Percentiles rank a stretch among this genome's conserved stretches.
Conservation (phyloP, 2,113 vertebrate species). For the Thymallus thymallus region DNA sequence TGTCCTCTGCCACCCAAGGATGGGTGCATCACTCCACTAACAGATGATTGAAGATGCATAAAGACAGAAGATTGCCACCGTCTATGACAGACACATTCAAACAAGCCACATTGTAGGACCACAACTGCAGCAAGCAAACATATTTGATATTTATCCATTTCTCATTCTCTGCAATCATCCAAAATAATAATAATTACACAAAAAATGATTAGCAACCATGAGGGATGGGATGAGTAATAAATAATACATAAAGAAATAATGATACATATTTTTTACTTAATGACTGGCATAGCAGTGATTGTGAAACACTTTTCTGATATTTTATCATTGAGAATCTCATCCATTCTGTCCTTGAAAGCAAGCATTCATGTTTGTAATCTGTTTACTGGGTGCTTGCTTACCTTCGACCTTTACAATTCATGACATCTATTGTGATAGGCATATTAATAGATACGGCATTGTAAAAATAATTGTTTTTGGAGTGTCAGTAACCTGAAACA, state of each 20-base stretch:
- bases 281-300: background rate
- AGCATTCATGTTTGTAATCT: background rate
- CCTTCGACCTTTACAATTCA: slow-evolving; percentile 1
- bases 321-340: background rate
- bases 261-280: background rate
- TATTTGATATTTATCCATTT: background rate
- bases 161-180: background rate
- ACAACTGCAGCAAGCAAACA: background rate
- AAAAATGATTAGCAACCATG: background rate
- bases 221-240: background rate
- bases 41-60: background rate
- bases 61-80: background rate
- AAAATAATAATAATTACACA: background rate
- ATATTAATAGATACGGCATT: background rate
- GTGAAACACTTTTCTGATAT: background rate
- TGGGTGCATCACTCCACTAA: background rate
- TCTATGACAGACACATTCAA: background rate
- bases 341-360: slow-evolving; percentile 19
- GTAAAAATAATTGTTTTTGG: background rate
- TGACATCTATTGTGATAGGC: background rate
- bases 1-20: slow-evolving; percentile 13
- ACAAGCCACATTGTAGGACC: background rate
- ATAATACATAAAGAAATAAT: background rate
- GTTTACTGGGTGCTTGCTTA: slow-evolving; percentile 1
- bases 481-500: background rate